phyloP scores from a whole-genome alignment of 2,797 vertebrate species.

The Acanthurus tractus region DNA sequence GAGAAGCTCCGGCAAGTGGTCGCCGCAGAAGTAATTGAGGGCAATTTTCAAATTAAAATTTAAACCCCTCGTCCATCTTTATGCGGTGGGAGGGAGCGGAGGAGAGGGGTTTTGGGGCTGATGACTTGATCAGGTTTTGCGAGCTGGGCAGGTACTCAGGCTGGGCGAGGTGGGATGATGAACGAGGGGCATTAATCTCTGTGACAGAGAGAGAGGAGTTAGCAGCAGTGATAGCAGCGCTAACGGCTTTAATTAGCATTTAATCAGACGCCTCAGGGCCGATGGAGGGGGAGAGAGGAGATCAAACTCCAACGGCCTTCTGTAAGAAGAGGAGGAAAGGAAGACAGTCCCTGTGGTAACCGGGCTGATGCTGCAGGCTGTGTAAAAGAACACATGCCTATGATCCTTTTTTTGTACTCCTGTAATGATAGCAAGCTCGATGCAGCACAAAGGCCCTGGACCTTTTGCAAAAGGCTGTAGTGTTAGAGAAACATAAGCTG shows the following conservation, averaged over 20 bases:
- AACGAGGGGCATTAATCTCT: conserved; percentile 97
- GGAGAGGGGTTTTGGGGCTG: conserved; percentile 72
- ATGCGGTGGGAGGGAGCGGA: conserved; percentile 78
- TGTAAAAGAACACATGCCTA: conserved; percentile 75
- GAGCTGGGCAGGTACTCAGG: conserved; percentile 86
- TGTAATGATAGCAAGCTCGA: conserved; percentile 69
- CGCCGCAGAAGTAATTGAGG: conserved; percentile 88
- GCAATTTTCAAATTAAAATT: conserved; percentile 96
- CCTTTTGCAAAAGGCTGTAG: conserved; percentile 44
- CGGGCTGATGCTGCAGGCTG: conserved; percentile 74
- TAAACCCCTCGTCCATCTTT: conserved; percentile 87
- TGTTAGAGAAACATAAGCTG: conserved; percentile 29
- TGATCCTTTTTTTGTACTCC: conserved; percentile 78
- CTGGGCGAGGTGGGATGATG: conserved; percentile 94
- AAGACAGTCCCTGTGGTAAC: conserved; percentile 73
- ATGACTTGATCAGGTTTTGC: conserved; percentile 95
- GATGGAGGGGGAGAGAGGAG: conserved; percentile 83
- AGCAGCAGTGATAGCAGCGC: conserved; percentile 90
- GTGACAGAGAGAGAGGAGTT: conserved; percentile 92
- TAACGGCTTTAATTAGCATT: conserved; percentile 99
- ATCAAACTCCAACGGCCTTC: conserved; percentile 82
- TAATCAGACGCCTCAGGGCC: conserved; percentile 94
- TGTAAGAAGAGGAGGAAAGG: conserved; percentile 74
- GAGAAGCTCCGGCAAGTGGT: conserved; percentile 88
- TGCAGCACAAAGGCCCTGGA: conserved; percentile 67